Base-by-base conservation (phyloP, 2,113 vertebrate genomes). In the Dascyllus trimaculatus region DNA sequence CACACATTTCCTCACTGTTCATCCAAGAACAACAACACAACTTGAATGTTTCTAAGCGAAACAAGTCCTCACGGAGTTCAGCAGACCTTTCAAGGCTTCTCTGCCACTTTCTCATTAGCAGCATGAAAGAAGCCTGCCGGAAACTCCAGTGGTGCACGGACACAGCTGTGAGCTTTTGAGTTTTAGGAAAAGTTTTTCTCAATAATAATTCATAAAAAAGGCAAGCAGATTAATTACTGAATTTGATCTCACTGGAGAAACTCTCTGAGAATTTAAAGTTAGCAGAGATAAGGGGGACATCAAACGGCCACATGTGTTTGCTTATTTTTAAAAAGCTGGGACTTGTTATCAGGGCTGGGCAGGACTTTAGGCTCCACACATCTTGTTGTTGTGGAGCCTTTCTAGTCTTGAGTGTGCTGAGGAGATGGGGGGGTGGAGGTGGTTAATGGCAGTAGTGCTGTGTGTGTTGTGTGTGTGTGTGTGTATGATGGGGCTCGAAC, bases 241-340 rank as follows among this genome's bases (percentile, higher is more conserved):
- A 94, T 92, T 93, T 92, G 91, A 93, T 94, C 89, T 94, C 67
- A 4, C 78, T 54, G 18, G 86, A 92, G 87, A 92, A 90, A 90
- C 71, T 87, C 82, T 87, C 69, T 65, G 79, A 89, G 88, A 84
- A 93, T 92, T 91, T 84, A 87, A 92, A 95, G 91, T 94, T 90
- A 82, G 22, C 59, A 64, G 52, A 83, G 94, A 95, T 95, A 95
- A 94, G 92, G 73, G 29, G 21, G 85, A 95, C 95, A 95, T 96
- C 95, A 97, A 97, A 96, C 87, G 91, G 93, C 90, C 95, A 94
- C 94, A 94, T 95, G 95, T 95, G 96, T 96, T 96, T 95, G 93
- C 94, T 95, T 96, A 92, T 95, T 96, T 95, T 93, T 94, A 92
- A 89, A 95, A 96, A 94, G 95, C 94, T 93, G 85, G 80, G 89